Conservation (phyloP, 2,113 vertebrate genomes). For the Hippoglossus stenolepis region DNA sequence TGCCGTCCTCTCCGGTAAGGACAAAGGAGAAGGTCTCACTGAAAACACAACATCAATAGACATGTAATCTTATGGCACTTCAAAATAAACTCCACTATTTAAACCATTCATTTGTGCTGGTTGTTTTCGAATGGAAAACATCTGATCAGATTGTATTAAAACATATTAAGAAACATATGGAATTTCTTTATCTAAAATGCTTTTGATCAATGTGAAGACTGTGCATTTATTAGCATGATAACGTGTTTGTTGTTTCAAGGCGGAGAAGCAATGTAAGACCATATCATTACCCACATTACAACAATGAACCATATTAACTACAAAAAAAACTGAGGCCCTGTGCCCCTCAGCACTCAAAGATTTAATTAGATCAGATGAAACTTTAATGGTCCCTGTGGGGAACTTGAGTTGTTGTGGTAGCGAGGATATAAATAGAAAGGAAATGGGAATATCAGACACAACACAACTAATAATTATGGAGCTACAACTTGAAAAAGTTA, state of each 20-base stretch:
- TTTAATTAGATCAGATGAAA: conserved; percentile 48
- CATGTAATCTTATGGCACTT: background rate
- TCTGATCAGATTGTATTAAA: background rate
- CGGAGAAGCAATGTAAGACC: background rate
- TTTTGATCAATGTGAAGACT: no score
- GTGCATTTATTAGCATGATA: no score
- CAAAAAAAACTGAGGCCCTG: background rate
- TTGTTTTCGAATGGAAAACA: background rate
- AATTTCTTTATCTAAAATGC: no score
- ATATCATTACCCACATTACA: conserved; percentile 23
- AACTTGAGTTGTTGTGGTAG: conserved; percentile 21
- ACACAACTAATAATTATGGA: background rate
- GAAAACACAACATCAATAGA: conserved; percentile 44
- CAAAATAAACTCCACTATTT: background rate
- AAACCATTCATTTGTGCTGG: background rate
- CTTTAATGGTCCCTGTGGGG: conserved; percentile 40
- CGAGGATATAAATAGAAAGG: conserved; percentile 26
- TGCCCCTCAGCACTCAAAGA: conserved; percentile 25
- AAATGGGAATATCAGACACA: conserved; percentile 19
- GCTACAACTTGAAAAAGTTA: background rate
- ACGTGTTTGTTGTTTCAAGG: no score
- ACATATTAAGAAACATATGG: no score
- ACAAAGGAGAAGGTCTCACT: conserved; percentile 99
- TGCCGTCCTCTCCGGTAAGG: conserved; percentile 95
- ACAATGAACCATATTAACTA: conserved; percentile 20